Conservation (phyloP, 2,888 invertebrate species). For the Drosophila seclusa region DNA sequence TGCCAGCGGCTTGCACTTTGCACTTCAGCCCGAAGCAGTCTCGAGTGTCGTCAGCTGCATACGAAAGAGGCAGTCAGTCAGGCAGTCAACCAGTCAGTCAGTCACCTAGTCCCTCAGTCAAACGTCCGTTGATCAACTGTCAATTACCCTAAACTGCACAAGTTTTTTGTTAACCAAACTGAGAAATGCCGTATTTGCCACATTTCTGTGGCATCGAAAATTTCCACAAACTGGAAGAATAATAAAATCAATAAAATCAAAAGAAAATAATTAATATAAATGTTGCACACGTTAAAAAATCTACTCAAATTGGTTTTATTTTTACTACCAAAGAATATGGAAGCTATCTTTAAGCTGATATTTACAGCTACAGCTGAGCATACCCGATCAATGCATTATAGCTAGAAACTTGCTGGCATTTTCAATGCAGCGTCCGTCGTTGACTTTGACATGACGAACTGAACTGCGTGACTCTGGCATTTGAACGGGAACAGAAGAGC, state of each 20-base stretch:
- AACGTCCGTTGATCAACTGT: slow-evolving; percentile 2
- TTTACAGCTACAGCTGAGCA: not conserved
- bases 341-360: not conserved
- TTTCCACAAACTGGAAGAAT: not conserved
- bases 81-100: not conserved
- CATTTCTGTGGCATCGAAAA: not conserved
- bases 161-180: not conserved
- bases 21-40: slow-evolving; percentile 68
- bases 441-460: slow-evolving; percentile 82
- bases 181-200: not conserved
- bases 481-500: slow-evolving; percentile 48
- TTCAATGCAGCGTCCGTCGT: slow-evolving; percentile 51
- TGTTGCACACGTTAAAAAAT: not conserved
- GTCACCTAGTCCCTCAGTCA: not conserved
- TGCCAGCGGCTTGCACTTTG: slow-evolving; percentile 69
- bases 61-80: slow-evolving; percentile 21
- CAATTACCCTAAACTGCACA: slow-evolving; percentile 17
- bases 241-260: too few relatives aligned
- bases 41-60: slow-evolving; percentile 60
- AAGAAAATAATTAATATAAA: not conserved
- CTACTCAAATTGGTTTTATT: too few relatives aligned
- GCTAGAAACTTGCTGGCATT: slow-evolving; percentile 26
- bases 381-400: not conserved
- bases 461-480: slow-evolving; percentile 73
- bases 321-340: too few relatives aligned